Conservation (phyloP, 2,113 vertebrate species). For the Arvicanthis niloticus region DNA sequence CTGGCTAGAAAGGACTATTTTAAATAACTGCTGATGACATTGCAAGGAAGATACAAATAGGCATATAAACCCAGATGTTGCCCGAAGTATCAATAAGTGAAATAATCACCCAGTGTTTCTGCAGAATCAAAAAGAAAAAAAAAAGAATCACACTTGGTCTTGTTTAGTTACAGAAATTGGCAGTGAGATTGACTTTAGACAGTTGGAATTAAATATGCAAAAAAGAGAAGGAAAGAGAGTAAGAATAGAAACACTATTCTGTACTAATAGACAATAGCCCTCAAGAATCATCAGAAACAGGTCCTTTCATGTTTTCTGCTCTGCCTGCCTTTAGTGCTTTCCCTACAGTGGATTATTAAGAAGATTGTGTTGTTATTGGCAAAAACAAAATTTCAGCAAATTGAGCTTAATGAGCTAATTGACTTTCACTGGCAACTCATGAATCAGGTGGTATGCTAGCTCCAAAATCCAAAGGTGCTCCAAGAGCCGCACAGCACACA, state of each 20-base stretch:
- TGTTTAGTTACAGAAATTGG: neutral
- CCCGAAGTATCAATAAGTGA: neutral
- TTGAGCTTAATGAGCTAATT: conserved; percentile 13
- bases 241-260: neutral
- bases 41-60: neutral
- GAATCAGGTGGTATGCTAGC: neutral
- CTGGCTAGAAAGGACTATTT: neutral
- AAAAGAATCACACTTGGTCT: neutral
- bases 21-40: neutral
- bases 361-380: conserved; percentile 23
- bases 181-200: neutral
- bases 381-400: conserved; percentile 18
- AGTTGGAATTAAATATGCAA: neutral
- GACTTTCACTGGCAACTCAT: neutral
- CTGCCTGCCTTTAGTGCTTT: neutral
- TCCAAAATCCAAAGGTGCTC: neutral
- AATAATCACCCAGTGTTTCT: neutral
- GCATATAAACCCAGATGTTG: neutral
- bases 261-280: neutral
- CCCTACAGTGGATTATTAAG: neutral
- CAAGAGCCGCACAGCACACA: neutral
- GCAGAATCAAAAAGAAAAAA: neutral
- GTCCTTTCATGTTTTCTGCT: neutral
- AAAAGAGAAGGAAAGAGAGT: neutral
- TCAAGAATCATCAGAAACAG: neutral